These are phyloP conservation scores for Agrochola lota DNA, from an alignment of 2,888 invertebrate species.

Conservation along the genomic window DNA sequence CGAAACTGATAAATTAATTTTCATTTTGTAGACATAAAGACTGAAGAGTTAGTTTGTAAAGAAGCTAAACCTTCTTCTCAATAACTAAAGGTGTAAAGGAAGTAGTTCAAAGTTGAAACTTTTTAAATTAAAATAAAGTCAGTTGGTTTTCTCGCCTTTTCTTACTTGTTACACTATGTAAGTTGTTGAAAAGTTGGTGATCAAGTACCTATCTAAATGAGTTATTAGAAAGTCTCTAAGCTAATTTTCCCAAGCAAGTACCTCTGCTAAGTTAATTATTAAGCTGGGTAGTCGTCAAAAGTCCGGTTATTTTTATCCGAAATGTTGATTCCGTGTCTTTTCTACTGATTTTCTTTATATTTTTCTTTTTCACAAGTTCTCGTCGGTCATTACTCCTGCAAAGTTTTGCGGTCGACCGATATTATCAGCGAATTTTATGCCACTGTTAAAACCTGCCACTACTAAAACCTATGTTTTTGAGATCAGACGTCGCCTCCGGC, in stretches of 20 bases:
- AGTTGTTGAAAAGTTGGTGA: slow-evolving; percentile 20
- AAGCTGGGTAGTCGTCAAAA: neutral
- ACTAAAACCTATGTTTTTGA: slow-evolving; percentile 70
- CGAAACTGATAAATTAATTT: slow-evolving; percentile 22
- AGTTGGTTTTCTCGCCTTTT: slow-evolving; percentile 24
- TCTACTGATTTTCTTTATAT: neutral
- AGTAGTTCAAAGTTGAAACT: slow-evolving; percentile 42
- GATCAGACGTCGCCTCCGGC: slow-evolving; percentile 68
- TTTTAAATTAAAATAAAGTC: slow-evolving; percentile 55
- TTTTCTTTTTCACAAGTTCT: neutral
- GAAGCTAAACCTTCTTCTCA: slow-evolving; percentile 27
- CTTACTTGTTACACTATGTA: slow-evolving; percentile 1
- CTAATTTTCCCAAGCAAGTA: neutral
- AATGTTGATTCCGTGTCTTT: neutral
- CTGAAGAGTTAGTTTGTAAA: slow-evolving; percentile 15
- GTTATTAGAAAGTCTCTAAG: slow-evolving; percentile 13
- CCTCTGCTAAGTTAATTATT: neutral
- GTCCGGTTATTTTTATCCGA: neutral
- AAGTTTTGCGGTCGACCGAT: slow-evolving; percentile 33
- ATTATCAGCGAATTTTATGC: slow-evolving; percentile 62
- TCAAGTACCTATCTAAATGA: slow-evolving; percentile 20
- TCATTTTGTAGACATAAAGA: slow-evolving; percentile 17
- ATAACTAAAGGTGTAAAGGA: slow-evolving; percentile 39
- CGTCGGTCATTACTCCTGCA: neutral
- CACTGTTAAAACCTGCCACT: slow-evolving; percentile 48